These are phyloP conservation scores for Scaptomyza caliginosa DNA, from an alignment of 2,888 invertebrate species.

Conservation along the genomic window DNA sequence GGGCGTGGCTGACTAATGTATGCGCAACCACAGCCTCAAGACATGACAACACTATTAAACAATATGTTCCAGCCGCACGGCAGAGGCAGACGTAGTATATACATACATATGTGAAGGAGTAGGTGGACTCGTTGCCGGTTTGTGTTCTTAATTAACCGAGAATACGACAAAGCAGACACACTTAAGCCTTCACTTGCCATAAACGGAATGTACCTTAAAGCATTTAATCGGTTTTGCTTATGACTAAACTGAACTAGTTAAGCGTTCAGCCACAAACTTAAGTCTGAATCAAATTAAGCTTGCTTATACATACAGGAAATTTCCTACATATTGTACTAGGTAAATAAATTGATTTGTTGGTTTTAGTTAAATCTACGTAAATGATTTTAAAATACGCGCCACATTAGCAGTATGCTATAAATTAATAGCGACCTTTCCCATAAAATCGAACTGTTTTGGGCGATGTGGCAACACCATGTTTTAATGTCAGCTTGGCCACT, in stretches of 20 bases:
- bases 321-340: too few relatives aligned
- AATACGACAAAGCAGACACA: conserved; percentile 12
- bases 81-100: neutral
- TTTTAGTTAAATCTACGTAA: neutral
- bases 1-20: conserved; percentile 65
- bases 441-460: neutral
- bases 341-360: neutral
- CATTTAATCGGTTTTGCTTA: conserved; percentile 21
- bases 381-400: neutral
- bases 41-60: conserved; percentile 78
- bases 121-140: conserved; percentile 30
- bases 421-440: neutral
- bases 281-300: neutral
- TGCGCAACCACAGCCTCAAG: conserved; percentile 74
- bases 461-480: conserved; percentile 25
- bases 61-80: conserved; percentile 54
- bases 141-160: conserved; percentile 56
- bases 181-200: conserved; percentile 1
- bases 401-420: neutral
- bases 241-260: neutral
- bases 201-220: conserved; percentile 13
- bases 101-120: conserved; percentile 1
- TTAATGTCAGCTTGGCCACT: conserved; percentile 13
- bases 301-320: neutral
- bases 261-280: neutral